Evolutionary conservation across 1,140 invertebrate genomes (phyloP).

Genomic region (Drosophila ficusphila): DNA sequence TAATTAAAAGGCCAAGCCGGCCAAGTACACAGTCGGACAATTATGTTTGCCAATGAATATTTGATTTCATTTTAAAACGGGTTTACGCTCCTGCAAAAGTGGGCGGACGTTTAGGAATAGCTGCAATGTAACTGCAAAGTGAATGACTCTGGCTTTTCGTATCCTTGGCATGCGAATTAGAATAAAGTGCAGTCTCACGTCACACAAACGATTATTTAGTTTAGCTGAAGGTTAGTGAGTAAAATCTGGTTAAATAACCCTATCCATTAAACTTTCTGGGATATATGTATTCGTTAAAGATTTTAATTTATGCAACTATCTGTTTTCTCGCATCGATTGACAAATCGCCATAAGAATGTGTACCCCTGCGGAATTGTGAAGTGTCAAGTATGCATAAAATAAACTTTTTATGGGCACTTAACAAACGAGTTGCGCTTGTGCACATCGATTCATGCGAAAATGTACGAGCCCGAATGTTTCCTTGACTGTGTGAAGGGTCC

Average conservation of each 20-base stretch:
- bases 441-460: conserved; percentile 50
- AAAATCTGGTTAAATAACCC: too few relatives aligned
- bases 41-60: conserved; percentile 57
- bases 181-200: background rate
- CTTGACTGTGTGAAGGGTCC: background rate
- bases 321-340: background rate
- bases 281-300: too few relatives aligned
- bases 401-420: conserved; percentile 57
- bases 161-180: background rate
- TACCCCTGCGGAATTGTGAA: background rate
- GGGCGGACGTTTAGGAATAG: background rate
- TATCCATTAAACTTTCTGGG: too few relatives aligned
- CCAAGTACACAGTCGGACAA: conserved; percentile 28
- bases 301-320: too few relatives aligned
- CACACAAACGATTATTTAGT: too few relatives aligned
- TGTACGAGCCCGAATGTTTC: conserved; percentile 34
- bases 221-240: too few relatives aligned
- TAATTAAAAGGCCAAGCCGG: conserved; percentile 44
- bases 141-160: background rate
- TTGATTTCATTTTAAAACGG: conserved; percentile 43
- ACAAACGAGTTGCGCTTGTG: conserved; percentile 20
- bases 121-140: background rate
- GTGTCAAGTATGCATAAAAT: conserved; percentile 36
- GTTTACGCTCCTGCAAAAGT: too few relatives aligned
- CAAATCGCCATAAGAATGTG: background rate